Conservation (phyloP, 1,140 invertebrate genomes). For the Drosophila rhopaloa region DNA sequence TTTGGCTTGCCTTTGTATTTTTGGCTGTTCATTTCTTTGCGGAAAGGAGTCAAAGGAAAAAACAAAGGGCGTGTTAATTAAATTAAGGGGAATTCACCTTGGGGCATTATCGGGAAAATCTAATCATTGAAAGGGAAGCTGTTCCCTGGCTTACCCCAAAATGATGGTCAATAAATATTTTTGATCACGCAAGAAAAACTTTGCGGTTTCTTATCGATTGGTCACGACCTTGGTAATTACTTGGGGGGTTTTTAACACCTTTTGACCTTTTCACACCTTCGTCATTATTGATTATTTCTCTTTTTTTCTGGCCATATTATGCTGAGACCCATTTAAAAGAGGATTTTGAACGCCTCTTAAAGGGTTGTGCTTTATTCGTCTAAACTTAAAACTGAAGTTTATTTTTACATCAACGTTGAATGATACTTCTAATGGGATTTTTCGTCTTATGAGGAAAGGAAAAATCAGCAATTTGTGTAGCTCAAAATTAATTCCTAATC, state of each 20-base stretch:
- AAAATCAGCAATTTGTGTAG: neutral
- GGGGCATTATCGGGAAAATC: conserved; percentile 41
- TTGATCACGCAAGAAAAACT: conserved; percentile 7
- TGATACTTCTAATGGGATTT: neutral
- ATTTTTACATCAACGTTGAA: neutral
- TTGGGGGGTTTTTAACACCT: neutral
- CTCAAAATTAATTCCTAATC: conserved; percentile 2
- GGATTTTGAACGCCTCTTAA: too few relatives aligned
- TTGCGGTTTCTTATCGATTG: conserved; percentile 21
- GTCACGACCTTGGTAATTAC: conserved; percentile 2
- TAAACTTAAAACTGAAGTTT: too few relatives aligned
- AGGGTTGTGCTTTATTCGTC: too few relatives aligned
- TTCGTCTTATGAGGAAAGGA: neutral
- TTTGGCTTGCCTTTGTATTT: conserved; percentile 41
- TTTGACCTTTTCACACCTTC: too few relatives aligned
- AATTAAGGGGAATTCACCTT: conserved; percentile 56
- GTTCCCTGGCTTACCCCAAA: neutral
- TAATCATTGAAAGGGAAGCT: conserved; percentile 32
- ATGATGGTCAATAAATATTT: conserved; percentile 35
- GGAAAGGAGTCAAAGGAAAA: conserved; percentile 13
- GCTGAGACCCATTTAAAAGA: too few relatives aligned
- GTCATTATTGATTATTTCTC: too few relatives aligned
- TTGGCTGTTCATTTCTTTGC: conserved; percentile 27
- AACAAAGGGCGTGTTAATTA: conserved; percentile 61
- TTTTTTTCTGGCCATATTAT: too few relatives aligned